These are phyloP conservation scores for Eulemur coronatus DNA, from an alignment of 2,797 vertebrate species.

Conservation along the genomic window DNA sequence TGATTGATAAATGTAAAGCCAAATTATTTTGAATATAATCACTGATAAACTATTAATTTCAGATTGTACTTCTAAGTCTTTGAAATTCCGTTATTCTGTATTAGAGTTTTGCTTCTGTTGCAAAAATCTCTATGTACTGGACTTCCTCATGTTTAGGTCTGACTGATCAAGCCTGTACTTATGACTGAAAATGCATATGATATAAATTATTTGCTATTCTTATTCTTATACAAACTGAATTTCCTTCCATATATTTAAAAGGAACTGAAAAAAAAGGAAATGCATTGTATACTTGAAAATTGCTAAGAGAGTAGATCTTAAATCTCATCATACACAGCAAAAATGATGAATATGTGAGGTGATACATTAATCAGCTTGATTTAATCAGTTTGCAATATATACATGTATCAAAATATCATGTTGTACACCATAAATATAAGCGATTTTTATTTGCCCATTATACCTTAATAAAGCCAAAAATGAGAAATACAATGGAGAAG, in stretches of 20 bases:
- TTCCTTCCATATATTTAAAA: neutral
- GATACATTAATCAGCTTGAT: neutral
- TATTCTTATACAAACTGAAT: neutral
- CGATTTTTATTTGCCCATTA: neutral
- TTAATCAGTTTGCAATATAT: neutral
- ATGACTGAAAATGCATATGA: neutral
- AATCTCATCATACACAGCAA: neutral
- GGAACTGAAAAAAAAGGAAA: neutral
- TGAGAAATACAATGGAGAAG: neutral
- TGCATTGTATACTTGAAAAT: neutral
- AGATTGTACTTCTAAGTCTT: neutral
- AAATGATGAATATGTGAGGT: neutral
- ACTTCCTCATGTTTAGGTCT: neutral
- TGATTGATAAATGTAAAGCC: neutral
- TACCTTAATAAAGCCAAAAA: neutral
- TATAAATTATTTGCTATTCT: neutral
- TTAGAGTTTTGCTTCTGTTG: neutral
- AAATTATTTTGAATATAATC: neutral
- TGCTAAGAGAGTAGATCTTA: neutral
- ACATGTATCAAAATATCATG: neutral
- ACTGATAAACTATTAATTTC: neutral
- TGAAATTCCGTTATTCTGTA: neutral
- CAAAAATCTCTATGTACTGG: neutral
- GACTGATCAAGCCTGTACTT: neutral
- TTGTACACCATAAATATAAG: neutral